Evolutionary conservation across 2,888 invertebrate species (phyloP), one percentile per base, ranked within the genome.

Genomic region (Clistopyga incitator): DNA sequence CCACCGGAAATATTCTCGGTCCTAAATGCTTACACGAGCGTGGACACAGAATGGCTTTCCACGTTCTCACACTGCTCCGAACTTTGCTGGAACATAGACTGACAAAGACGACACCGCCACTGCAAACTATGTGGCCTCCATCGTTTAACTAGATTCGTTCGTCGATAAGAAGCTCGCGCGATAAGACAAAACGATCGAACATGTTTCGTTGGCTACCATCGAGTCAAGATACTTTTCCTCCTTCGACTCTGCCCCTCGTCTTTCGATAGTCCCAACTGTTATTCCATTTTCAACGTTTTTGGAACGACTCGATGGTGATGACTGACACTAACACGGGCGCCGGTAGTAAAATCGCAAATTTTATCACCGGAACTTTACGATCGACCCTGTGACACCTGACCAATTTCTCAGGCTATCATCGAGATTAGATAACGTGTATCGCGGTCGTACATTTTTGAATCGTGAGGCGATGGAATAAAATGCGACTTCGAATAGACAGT

Each of bases 1-100:
- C 86, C 86, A 87, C 86, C 88, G 89, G 88, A 88, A 90, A 90
- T 86, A 86, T 85, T 85, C 78, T 86, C 86, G 83, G 84, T 86
- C 85, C 82, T 87, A 88, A 88, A 90, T 87, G 86, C 82, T 88
- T 84, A 84, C 85, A 86, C 82, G 82, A 82, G 64, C 29, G 45
- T 42, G 47, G 38, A 42, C 76, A 23, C 34, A 50, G 52, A 80
- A 75, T 50, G 52, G 38, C 76, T 71, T 81, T 76, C 65, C 64
- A 54, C 13, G 29, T 52, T 64, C 50, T 52, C 65, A 54, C 65
- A 25, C 47, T 59, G 4, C n/a, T 59, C 29, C 38, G 52, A 68
- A 80, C 76, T 79, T 25, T 18, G 74, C 29, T 20, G 54, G 20
- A 54, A 18, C 81, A 83, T 84, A 83, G 84, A 71, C 75, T 75